Base-by-base conservation (phyloP, 2,888 invertebrate genomes). In the Agrotis segetum region DNA sequence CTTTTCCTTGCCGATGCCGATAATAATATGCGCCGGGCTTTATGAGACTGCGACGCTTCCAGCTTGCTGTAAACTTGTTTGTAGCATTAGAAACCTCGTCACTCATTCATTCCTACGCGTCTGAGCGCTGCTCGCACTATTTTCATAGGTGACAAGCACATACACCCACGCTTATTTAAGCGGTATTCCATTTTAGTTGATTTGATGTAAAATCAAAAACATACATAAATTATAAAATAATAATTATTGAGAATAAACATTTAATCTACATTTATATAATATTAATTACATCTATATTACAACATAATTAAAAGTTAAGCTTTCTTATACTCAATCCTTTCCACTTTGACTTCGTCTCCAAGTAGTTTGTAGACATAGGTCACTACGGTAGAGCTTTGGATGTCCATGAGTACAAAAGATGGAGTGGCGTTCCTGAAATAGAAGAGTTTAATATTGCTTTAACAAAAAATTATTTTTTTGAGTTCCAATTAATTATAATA, bases 301-400 rank as follows among this genome's bases (percentile, higher is more conserved):
- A 61, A 52, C 40, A 44, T n/a, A 60, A n/a, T 46, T 61, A 50
- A 63, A 19, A 56, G 85, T 96, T 97, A 98, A 91, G 97, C 98
- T 90, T 99, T 99, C 93, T 99, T 99, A 93, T 99, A 99, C 94
- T 99, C 99, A 89, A 99, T 99, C 92, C 99, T 97, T 92, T 99
- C 99, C 3, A 99, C 99, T 96, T 99, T 99, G n/a, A 99, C 99
- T 92, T 99, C 99, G 87, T 99, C 99, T 4, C 99, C 99, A 59
- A 99, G 98, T 63, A 99, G 96, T 92, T 99, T 99, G 96, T 99
- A 99, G 3, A 99, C 99, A 90, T 99, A 99, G 0, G 99, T 99
- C 14, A 99, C 99, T 24, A 99, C 99, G 3, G 99, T 99, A 0
- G 99, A 98, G 89, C 99, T 99, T 94, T 99, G 99, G 84, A 99